Evolutionary conservation across 2,797 vertebrate genomes (phyloP).

Genomic region (Tiaroga cobitis): DNA sequence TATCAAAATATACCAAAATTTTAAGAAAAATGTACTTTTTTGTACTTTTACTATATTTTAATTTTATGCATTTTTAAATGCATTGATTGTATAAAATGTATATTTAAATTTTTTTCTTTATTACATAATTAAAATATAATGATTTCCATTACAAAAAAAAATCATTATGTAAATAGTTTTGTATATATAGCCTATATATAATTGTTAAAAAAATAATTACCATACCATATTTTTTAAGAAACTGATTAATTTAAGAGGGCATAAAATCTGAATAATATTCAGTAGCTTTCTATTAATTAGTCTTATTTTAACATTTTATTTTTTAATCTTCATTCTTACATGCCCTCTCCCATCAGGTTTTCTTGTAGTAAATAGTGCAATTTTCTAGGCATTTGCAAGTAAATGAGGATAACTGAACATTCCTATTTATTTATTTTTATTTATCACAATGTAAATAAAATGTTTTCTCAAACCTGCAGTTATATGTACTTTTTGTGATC

Average conservation of each 20-base stretch:
- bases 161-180: no score
- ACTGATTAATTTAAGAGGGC: neutral
- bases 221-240: neutral
- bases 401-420: neutral
- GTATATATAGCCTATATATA: no score
- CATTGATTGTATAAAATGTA: neutral
- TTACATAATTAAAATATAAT: neutral
- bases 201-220: no score
- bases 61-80: neutral
- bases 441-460: no score
- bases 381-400: neutral
- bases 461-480: neutral
- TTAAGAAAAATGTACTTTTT: neutral
- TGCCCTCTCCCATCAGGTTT: neutral
- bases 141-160: no score
- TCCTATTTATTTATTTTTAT: neutral
- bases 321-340: neutral
- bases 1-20: neutral
- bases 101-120: neutral
- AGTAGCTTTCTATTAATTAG: neutral
- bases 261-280: neutral
- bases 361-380: neutral
- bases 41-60: neutral
- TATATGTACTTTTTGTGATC: neutral
- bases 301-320: neutral